Percentiles rank a stretch among this genome's conserved stretches.
phyloP scores from a whole-genome alignment of 37 sponge, comb jelly and placozoan species.

The Aplysina aerophoba region DNA sequence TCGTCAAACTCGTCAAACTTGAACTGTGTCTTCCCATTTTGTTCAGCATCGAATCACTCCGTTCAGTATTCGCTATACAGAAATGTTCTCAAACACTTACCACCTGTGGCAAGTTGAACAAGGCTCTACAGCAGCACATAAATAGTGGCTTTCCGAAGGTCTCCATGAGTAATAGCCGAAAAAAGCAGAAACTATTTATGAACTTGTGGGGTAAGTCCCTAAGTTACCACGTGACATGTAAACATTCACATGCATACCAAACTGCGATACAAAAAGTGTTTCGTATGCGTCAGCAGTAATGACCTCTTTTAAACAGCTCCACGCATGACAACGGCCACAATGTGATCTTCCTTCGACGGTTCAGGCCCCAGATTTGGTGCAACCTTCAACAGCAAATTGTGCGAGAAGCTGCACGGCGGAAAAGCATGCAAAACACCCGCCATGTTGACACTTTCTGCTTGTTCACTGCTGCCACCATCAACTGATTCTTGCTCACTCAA shows the following conservation, averaged over 20 bases:
- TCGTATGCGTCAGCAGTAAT: not conserved
- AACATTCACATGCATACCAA: not conserved
- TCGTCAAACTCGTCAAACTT: too few relatives aligned
- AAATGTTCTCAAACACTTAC: too few relatives aligned
- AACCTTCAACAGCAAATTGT: constrained; percentile 73
- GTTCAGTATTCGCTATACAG: too few relatives aligned
- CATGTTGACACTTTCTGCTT: constrained; percentile 40
- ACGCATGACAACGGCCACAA: constrained; percentile 91
- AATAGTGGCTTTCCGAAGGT: too few relatives aligned
- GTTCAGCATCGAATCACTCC: too few relatives aligned
- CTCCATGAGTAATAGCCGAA: too few relatives aligned
- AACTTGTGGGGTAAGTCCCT: too few relatives aligned
- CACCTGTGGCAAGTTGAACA: too few relatives aligned
- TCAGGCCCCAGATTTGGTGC: constrained; percentile 77
- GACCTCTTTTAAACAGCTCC: constrained; percentile 72
- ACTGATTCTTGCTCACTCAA: constrained; percentile 35
- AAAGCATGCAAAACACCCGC: constrained; percentile 93
- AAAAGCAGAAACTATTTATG: too few relatives aligned
- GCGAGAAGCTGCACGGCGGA: constrained; percentile 94
- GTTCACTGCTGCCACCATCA: not conserved
- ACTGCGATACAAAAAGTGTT: not conserved
- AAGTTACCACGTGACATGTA: too few relatives aligned
- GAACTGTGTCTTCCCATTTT: too few relatives aligned
- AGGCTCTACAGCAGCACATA: too few relatives aligned
- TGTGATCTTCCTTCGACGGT: constrained; percentile 91